Conservation (phyloP, 2,113 vertebrate species). For the Erythrocebus patas region DNA sequence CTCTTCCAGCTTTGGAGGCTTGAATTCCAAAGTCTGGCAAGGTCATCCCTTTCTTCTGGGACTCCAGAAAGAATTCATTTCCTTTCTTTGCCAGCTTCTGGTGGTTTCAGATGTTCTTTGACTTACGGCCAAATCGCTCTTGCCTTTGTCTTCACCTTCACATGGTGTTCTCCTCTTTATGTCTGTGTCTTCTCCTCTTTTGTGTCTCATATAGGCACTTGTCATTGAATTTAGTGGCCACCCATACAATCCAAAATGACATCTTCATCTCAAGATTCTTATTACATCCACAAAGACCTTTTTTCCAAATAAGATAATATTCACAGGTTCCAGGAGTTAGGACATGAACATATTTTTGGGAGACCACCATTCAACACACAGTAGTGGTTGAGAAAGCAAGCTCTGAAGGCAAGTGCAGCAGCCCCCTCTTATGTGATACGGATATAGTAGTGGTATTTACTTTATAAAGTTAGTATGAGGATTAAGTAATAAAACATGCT, state of each 20-base stretch:
- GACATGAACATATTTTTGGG: not conserved
- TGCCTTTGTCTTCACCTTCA: not conserved
- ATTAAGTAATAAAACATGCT: not conserved
- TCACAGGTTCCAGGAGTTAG: not conserved
- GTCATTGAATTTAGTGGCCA: not conserved
- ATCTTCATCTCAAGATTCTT: not conserved
- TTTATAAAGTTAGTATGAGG: not conserved
- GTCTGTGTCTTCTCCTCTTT: not conserved
- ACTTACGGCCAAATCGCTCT: not conserved
- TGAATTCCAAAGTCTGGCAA: not conserved
- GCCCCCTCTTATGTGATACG: not conserved
- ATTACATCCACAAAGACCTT: not conserved
- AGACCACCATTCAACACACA: not conserved
- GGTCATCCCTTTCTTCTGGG: not conserved
- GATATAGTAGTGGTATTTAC: not conserved
- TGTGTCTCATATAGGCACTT: not conserved
- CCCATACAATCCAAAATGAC: not conserved
- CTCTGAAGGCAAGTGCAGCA: not conserved
- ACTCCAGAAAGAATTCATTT: not conserved
- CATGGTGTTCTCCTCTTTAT: not conserved
- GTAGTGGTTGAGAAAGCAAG: not conserved
- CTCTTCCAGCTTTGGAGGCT: not conserved
- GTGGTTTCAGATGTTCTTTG: not conserved
- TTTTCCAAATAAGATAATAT: not conserved
- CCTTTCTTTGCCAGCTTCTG: not conserved